Conservation (phyloP, 1,140 invertebrate genomes). For the Procambarus virginalis region DNA sequence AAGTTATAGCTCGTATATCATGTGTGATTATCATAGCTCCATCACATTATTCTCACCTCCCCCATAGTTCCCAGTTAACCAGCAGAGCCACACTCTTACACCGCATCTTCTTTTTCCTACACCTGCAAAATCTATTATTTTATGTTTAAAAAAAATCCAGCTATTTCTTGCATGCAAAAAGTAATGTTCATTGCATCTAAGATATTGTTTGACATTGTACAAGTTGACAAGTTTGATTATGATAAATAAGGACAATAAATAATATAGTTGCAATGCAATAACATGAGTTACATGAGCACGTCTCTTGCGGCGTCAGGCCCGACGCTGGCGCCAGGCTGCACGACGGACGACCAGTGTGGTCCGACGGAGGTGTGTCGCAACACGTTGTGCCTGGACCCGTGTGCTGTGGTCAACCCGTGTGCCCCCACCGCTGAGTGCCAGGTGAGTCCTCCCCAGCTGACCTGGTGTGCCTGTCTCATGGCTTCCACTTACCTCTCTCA, state of each 20-base stretch:
- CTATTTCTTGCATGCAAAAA: no score
- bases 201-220: no score
- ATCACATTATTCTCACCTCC: no score
- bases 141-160: no score
- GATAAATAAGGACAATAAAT: no score
- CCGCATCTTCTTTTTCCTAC: not conserved
- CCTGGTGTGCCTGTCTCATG: no score
- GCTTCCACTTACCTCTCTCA: no score
- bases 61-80: not conserved
- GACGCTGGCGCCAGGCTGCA: constrained; percentile 79
- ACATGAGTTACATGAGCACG: not conserved
- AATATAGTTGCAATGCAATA: no score
- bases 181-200: no score
- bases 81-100: not conserved
- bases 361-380: constrained; percentile 84
- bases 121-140: not conserved
- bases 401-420: constrained; percentile 83
- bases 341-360: constrained; percentile 82
- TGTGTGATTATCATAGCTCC: no score
- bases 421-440: constrained; percentile 85
- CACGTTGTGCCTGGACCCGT: constrained; percentile 85
- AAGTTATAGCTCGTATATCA: no score
- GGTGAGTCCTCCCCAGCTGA: constrained; percentile 4
- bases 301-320: constrained; percentile 71
- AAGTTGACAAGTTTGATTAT: no score